Evolutionary conservation across 2,797 vertebrate genomes (phyloP).

Genomic region (Protosalanx chinensis): DNA sequence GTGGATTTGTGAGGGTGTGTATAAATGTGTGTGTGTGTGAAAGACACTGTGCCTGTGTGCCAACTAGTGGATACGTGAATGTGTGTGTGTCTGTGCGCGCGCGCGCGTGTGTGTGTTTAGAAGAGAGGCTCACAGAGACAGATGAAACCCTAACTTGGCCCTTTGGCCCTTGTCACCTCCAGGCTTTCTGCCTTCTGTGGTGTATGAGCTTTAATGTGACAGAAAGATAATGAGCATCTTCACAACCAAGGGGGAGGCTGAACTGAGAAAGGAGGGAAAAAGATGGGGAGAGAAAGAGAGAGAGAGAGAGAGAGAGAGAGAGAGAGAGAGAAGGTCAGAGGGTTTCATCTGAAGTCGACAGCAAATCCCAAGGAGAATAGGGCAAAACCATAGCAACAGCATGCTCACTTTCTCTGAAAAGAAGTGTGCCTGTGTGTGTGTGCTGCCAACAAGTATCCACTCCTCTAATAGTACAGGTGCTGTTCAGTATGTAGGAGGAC

Average conservation of each 20-base stretch:
- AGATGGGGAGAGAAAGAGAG: conserved; percentile 1
- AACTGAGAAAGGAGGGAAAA: not conserved
- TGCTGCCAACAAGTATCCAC: not conserved
- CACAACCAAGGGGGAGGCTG: conserved; percentile 2
- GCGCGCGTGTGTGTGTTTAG: not conserved
- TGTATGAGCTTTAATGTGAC: conserved; percentile 27
- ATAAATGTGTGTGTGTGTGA: not conserved
- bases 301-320: conserved; percentile 18
- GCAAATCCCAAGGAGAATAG: conserved; percentile 7
- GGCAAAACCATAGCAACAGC: not conserved
- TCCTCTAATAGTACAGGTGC: not conserved
- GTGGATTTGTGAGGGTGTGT: not conserved
- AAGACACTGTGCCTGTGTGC: conserved; percentile 1
- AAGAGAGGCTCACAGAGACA: not conserved
- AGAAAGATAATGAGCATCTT: conserved; percentile 23
- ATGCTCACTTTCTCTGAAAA: not conserved
- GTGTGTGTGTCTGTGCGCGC: conserved; percentile 1
- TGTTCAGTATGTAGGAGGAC: not conserved
- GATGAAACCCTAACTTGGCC: conserved; percentile 13
- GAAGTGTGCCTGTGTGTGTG: not conserved
- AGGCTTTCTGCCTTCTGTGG: conserved; percentile 8
- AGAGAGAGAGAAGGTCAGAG: not conserved
- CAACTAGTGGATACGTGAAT: not conserved
- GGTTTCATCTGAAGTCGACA: conserved; percentile 6
- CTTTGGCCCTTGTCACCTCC: conserved; percentile 23